Percentiles rank a stretch among this genome's conserved stretches.
These are phyloP conservation scores for Plutella xylostella DNA, from an alignment of 2,888 invertebrate genomes.

Conservation along the genomic window DNA sequence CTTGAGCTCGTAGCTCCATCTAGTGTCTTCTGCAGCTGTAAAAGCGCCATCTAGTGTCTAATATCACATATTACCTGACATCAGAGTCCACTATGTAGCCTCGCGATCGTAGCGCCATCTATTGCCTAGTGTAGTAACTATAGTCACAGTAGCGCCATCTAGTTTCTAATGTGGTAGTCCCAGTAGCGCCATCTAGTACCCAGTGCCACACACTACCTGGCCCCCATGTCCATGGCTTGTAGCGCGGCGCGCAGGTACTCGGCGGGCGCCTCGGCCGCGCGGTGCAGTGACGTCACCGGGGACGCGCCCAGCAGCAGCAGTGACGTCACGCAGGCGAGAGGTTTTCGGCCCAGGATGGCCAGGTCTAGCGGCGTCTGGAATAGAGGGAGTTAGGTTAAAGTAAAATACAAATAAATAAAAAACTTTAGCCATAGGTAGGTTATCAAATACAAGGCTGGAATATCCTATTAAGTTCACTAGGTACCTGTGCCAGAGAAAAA, in stretches of 20 bases:
- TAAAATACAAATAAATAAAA: constrained; percentile 45
- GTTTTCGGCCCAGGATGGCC: constrained; percentile 33
- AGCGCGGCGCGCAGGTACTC: constrained; percentile 28
- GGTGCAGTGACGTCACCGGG: constrained; percentile 41
- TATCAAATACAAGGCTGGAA: no score
- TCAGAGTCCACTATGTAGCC: no score
- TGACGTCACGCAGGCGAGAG: constrained; percentile 25
- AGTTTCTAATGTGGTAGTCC: background rate
- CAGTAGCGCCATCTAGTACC: background rate
- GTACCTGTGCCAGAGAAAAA: no score
- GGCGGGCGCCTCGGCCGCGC: constrained; percentile 39
- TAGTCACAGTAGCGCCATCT: no score
- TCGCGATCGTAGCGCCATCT: no score
- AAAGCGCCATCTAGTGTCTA: no score
- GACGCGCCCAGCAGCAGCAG: constrained; percentile 50
- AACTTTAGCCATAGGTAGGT: background rate
- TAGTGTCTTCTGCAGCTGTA: no score
- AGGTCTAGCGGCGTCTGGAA: constrained; percentile 61
- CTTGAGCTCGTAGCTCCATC: no score
- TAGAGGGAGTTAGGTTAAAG: no score
- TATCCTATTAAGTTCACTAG: no score
- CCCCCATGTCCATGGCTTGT: constrained; percentile 25
- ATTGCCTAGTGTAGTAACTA: no score
- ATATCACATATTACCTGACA: no score
- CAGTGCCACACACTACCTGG: constrained; percentile 31